A percentile compares a stretch with the other conserved stretches of the same genome.
phyloP scores from a whole-genome alignment of 1,140 invertebrate species.

The Steinernema feltiae region DNA sequence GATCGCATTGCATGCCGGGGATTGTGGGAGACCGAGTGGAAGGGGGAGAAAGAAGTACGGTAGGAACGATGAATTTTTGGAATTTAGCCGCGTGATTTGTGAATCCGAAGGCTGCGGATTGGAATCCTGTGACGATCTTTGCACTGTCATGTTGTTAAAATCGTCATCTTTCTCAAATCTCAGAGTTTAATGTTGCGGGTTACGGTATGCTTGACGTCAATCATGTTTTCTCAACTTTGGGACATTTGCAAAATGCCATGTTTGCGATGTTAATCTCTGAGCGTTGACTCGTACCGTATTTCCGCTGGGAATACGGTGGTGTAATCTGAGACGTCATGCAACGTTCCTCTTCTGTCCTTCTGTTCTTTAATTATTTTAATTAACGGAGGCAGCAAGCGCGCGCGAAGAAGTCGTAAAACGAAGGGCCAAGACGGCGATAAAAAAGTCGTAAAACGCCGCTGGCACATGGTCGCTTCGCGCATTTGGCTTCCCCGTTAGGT shows the following conservation, averaged over 20 bases:
- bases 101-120: too few relatives aligned
- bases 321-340: background rate
- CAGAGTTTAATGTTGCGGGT: too few relatives aligned
- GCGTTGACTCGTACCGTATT: too few relatives aligned
- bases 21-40: background rate
- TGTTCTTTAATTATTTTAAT: conserved; percentile 16
- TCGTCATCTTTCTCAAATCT: too few relatives aligned
- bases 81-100: too few relatives aligned
- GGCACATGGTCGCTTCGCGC: background rate
- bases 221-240: too few relatives aligned
- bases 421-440: conserved; percentile 18
- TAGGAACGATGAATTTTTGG: too few relatives aligned
- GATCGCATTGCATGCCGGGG: background rate
- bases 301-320: background rate
- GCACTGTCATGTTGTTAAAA: too few relatives aligned
- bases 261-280: too few relatives aligned
- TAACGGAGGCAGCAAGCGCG: background rate
- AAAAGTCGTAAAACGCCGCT: background rate
- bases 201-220: too few relatives aligned
- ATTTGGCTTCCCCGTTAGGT: background rate
- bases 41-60: background rate
- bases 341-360: background rate
- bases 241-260: too few relatives aligned
- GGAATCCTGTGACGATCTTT: too few relatives aligned
- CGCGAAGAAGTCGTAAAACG: conserved; percentile 19